A percentile compares a stretch with the other conserved stretches of the same genome.
phyloP scores from a whole-genome alignment of 1,140 invertebrate genomes.

The Ceratina japonica region DNA sequence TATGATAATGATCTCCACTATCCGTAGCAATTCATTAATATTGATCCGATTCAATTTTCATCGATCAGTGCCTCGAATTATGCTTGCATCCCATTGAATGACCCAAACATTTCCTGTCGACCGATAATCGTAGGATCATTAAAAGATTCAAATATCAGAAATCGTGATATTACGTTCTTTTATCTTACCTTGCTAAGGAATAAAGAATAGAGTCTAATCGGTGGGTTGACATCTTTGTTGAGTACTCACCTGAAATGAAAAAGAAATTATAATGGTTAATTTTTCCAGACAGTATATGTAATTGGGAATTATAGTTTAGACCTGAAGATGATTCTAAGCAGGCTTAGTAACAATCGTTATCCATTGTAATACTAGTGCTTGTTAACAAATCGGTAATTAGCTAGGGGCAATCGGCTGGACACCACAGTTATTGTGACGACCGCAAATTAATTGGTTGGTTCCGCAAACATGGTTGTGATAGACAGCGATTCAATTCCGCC shows the following conservation, averaged over 20 bases:
- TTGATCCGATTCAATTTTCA: slow-evolving; percentile 50
- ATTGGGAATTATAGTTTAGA: not conserved
- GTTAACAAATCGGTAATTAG: slow-evolving; percentile 59
- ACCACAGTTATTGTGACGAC: slow-evolving; percentile 31
- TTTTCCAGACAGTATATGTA: not conserved
- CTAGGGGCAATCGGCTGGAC: slow-evolving; percentile 48
- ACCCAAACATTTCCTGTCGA: not conserved
- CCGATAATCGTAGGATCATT: not conserved
- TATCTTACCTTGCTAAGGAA: too few relatives aligned
- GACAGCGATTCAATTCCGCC: slow-evolving; percentile 33
- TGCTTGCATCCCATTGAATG: slow-evolving; percentile 24
- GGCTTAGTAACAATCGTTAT: not conserved
- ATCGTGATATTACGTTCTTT: not conserved
- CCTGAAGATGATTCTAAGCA: not conserved
- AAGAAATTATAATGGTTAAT: not conserved
- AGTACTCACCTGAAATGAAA: slow-evolving; percentile 51
- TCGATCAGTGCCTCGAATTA: slow-evolving; percentile 36
- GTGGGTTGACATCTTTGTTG: not conserved
- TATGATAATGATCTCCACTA: slow-evolving; percentile 50
- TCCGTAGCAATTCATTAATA: slow-evolving; percentile 49
- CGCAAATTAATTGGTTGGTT: slow-evolving; percentile 62
- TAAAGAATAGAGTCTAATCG: too few relatives aligned
- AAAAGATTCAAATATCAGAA: not conserved
- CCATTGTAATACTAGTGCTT: slow-evolving; percentile 20
- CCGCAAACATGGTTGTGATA: slow-evolving; percentile 36